Conservation (phyloP, 2,113 vertebrate species). For the Macroglossus sobrinus region DNA sequence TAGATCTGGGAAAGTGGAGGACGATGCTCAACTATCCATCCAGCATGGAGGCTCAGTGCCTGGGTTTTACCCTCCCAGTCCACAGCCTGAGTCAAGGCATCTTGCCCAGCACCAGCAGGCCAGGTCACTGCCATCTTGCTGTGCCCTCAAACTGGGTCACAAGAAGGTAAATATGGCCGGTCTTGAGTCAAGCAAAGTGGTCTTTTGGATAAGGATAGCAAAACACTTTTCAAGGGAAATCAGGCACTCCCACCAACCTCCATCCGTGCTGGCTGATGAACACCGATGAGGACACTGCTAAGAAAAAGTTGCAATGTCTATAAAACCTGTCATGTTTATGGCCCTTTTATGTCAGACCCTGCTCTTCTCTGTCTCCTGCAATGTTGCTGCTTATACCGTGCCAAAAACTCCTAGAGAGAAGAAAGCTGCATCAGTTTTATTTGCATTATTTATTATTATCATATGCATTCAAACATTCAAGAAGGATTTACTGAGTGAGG, state of each 20-base stretch:
- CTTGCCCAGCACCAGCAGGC: neutral
- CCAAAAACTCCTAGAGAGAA: constrained; percentile 3
- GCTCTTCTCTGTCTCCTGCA: neutral
- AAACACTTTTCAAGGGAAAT: neutral
- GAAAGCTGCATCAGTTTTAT: neutral
- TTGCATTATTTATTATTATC: constrained; percentile 37
- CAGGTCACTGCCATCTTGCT: neutral
- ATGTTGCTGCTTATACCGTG: neutral
- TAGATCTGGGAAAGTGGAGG: neutral
- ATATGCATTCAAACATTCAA: constrained; percentile 20
- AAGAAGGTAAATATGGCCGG: neutral
- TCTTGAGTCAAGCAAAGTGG: neutral
- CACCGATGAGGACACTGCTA: neutral
- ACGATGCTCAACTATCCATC: neutral
- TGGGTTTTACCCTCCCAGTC: neutral
- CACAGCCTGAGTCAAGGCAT: neutral
- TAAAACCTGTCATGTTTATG: neutral
- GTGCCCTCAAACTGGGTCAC: neutral
- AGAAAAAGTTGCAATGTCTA: neutral
- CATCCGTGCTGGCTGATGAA: neutral
- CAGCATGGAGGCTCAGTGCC: neutral
- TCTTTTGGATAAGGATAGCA: neutral
- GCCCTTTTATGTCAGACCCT: neutral
- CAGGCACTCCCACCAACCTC: neutral
- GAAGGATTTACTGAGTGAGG: neutral